Evolutionary conservation across 2,113 vertebrate species (phyloP).

Genomic region (Petrocephalus zakoni): DNA sequence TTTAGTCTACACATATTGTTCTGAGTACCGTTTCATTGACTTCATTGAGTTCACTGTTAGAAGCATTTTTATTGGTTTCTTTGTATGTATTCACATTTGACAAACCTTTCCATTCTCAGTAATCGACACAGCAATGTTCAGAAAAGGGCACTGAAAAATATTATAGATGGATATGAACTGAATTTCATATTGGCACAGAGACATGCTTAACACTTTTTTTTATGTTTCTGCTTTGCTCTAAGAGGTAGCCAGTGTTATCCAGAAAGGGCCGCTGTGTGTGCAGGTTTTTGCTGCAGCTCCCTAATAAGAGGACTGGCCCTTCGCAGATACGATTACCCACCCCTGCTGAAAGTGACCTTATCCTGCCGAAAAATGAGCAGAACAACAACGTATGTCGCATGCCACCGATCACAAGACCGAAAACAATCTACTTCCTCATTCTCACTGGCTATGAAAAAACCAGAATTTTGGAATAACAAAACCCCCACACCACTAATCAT

Average conservation of each 20-base stretch:
- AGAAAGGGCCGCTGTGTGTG: not conserved
- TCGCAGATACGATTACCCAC: not conserved
- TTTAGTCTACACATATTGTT: not conserved
- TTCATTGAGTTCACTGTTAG: not conserved
- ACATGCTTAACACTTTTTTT: not conserved
- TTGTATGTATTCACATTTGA: not conserved
- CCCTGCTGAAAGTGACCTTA: not conserved
- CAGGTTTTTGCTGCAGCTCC: not conserved
- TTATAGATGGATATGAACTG: not conserved
- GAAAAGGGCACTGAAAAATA: not conserved
- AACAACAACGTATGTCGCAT: not conserved
- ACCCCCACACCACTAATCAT: not conserved
- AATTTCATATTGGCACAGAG: not conserved
- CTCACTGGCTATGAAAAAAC: not conserved
- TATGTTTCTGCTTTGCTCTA: not conserved
- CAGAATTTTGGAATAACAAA: not conserved
- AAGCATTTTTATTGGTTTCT: not conserved
- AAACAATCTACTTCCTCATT: not conserved
- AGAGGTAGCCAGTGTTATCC: not conserved
- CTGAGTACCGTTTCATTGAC: not conserved
- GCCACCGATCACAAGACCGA: not conserved
- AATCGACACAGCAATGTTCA: not conserved
- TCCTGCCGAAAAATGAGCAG: not conserved
- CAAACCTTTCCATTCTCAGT: not conserved
- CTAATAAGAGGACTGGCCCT: not conserved